These are phyloP conservation scores for Sardinella longiceps DNA, from an alignment of 2,797 vertebrate genomes.

Conservation along the genomic window DNA sequence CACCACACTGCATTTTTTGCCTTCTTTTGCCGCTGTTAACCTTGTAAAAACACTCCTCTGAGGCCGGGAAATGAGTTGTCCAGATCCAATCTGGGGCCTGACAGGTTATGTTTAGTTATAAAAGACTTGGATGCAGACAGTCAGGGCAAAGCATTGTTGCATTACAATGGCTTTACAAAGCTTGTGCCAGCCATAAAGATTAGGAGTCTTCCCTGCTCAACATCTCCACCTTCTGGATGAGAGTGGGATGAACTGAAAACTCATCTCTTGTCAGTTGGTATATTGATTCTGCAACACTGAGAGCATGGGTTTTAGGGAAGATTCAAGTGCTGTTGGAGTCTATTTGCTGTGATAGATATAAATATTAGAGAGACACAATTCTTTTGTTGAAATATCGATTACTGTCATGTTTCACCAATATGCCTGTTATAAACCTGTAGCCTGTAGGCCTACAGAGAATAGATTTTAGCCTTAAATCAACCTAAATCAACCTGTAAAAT, in stretches of 20 bases:
- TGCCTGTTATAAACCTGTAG: not conserved
- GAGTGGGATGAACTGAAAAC: not conserved
- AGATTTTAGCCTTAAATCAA: not conserved
- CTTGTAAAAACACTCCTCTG: slow-evolving; percentile 68
- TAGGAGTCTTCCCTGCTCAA: slow-evolving; percentile 66
- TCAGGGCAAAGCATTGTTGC: slow-evolving; percentile 53
- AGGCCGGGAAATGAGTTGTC: slow-evolving; percentile 64
- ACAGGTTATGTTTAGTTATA: slow-evolving; percentile 59
- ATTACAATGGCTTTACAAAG: slow-evolving; percentile 50
- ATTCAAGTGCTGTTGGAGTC: not conserved
- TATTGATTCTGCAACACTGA: not conserved
- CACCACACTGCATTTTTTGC: slow-evolving; percentile 44
- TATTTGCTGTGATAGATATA: slow-evolving; percentile 8
- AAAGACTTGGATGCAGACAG: slow-evolving; percentile 54
- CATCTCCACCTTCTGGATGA: slow-evolving; percentile 74
- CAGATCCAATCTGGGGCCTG: slow-evolving; percentile 61
- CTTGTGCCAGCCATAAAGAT: slow-evolving; percentile 37
- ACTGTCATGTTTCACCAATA: not conserved
- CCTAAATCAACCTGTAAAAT: not conserved
- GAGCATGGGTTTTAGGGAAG: not conserved
- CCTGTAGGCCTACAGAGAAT: not conserved
- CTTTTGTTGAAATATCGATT: not conserved
- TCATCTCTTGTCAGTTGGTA: not conserved
- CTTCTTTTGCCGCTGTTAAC: slow-evolving; percentile 63
- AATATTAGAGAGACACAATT: not conserved